These are phyloP conservation scores for Montipora cactus DNA, from an alignment of 64 coral and sea anemone genomes.

Conservation along the genomic window DNA sequence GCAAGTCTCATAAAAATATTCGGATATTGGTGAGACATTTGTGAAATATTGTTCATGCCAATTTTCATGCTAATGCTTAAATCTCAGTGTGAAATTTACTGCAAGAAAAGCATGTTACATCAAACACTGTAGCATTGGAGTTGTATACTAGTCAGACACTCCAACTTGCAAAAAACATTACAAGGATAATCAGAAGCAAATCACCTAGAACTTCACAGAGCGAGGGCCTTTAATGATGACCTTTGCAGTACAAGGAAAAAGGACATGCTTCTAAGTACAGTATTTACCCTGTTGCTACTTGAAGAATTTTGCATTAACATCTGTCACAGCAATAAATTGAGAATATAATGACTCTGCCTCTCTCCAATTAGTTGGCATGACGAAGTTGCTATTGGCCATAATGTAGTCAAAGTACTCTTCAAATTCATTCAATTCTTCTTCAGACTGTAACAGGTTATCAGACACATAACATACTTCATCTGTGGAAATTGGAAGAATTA, in stretches of 20 bases:
- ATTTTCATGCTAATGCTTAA: background rate
- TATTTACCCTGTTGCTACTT: too few relatives aligned
- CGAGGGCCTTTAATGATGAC: too few relatives aligned
- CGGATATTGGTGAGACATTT: background rate
- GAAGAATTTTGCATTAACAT: background rate
- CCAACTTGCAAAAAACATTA: background rate
- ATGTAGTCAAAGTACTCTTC: constrained; percentile 49
- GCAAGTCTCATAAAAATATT: background rate
- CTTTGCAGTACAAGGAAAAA: too few relatives aligned
- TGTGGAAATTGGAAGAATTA: constrained; percentile 20
- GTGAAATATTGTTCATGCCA: background rate
- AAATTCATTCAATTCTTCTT: constrained; percentile 44
- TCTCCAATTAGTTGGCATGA: constrained; percentile 29
- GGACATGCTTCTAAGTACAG: too few relatives aligned
- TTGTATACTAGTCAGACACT: background rate
- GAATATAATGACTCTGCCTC: constrained; percentile 30
- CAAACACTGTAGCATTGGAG: background rate
- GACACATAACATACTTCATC: constrained; percentile 7
- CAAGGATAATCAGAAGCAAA: background rate
- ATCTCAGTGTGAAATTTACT: background rate
- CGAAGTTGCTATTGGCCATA: constrained; percentile 18
- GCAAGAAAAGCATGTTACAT: too few relatives aligned
- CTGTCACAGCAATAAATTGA: constrained; percentile 10
- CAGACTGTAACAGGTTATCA: constrained; percentile 17
- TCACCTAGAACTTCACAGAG: background rate